A percentile compares a stretch with the other conserved stretches of the same genome.
phyloP scores from a whole-genome alignment of 2,888 invertebrate species.

The Scelioninae gen. 1 region DNA sequence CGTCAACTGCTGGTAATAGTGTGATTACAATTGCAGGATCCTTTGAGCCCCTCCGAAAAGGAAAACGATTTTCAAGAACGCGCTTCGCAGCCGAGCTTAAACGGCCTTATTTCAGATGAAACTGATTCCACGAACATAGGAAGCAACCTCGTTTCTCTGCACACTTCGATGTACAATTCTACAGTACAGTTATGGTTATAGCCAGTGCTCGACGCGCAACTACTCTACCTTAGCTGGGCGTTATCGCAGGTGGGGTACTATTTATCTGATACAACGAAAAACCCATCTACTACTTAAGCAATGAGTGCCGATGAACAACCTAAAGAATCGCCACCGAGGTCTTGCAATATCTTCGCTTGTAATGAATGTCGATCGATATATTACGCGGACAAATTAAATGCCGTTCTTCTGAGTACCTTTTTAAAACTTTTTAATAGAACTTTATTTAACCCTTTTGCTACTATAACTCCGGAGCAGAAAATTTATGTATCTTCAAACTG shows the following conservation, averaged over 20 bases:
- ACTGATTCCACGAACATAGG: conserved; percentile 57
- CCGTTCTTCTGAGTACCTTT: no score
- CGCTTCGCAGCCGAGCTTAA: conserved; percentile 3
- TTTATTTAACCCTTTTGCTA: not conserved
- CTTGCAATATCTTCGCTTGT: conserved; percentile 16
- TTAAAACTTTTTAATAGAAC: not conserved
- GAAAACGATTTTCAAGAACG: conserved; percentile 57
- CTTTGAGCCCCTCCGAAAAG: conserved; percentile 55
- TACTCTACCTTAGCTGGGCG: conserved; percentile 33
- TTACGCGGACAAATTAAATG: not conserved
- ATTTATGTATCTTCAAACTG: no score
- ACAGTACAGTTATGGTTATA: conserved; percentile 71
- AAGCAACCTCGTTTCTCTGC: conserved; percentile 37
- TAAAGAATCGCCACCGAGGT: conserved; percentile 7
- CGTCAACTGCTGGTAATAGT: conserved; percentile 57
- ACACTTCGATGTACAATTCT: conserved; percentile 51
- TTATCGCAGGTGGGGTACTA: conserved; percentile 50
- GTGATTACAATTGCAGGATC: conserved; percentile 57
- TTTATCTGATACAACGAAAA: conserved; percentile 62
- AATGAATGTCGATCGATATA: conserved; percentile 30
- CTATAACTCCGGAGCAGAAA: no score
- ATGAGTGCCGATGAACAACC: conserved; percentile 50
- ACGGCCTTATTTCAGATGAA: conserved; percentile 52
- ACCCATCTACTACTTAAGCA: conserved; percentile 51
- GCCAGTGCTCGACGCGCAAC: conserved; percentile 52